Conservation (phyloP, 2,888 invertebrate species). For the Machimus rusticus region DNA sequence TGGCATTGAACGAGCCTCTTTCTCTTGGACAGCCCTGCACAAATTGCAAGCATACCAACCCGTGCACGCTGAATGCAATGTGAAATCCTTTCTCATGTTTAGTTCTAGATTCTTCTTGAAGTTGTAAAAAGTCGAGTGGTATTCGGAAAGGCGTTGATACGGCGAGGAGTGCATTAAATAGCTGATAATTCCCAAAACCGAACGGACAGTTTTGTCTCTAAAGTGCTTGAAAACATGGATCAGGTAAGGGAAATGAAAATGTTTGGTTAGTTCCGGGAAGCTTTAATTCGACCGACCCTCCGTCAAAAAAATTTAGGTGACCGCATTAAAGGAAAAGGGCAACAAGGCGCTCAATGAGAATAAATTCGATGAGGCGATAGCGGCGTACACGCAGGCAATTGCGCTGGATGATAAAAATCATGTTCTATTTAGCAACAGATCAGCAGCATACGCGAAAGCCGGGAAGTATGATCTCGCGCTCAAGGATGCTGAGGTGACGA, state of each 20-base stretch:
- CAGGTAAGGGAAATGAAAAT: background rate
- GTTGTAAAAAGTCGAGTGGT: background rate
- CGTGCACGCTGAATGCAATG: background rate
- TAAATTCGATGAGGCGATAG: slow-evolving; percentile 80
- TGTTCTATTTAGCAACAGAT: slow-evolving; percentile 90
- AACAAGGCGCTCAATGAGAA: slow-evolving; percentile 82
- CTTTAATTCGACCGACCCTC: background rate
- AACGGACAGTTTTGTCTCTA: background rate
- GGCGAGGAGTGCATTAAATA: background rate
- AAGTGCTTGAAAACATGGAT: slow-evolving; percentile 21
- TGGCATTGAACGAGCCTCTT: background rate
- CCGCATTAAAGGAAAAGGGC: slow-evolving; percentile 84
- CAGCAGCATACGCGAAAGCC: slow-evolving; percentile 87
- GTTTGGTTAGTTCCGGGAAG: slow-evolving; percentile 17
- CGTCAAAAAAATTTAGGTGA: slow-evolving; percentile 68
- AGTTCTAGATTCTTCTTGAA: slow-evolving; percentile 40
- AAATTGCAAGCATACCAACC: background rate
- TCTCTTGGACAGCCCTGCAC: background rate
- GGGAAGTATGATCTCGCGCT: slow-evolving; percentile 78
- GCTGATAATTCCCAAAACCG: background rate
- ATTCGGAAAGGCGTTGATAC: background rate
- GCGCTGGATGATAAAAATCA: slow-evolving; percentile 80
- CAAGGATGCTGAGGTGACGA: slow-evolving; percentile 84
- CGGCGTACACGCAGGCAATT: slow-evolving; percentile 83
- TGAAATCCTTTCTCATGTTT: slow-evolving; percentile 37